Evolutionary conservation across 2,113 vertebrate genomes (phyloP).

Genomic region (Larimichthys polyactis): DNA sequence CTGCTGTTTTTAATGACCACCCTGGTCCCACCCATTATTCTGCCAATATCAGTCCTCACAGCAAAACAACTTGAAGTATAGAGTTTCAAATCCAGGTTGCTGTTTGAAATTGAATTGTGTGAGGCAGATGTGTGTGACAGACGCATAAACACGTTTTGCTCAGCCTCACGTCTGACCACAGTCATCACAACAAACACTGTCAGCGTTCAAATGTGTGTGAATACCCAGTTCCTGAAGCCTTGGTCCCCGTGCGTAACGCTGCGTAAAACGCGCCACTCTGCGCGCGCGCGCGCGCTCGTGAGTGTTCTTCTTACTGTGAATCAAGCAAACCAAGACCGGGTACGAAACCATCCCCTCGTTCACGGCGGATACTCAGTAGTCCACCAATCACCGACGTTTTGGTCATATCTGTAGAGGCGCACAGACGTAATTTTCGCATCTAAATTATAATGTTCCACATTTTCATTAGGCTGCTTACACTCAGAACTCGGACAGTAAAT

Average conservation of each 20-base stretch:
- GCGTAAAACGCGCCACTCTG: constrained; percentile 10
- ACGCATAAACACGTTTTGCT: not conserved
- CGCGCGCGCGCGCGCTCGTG: not conserved
- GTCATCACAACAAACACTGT: not conserved
- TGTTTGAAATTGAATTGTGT: not conserved
- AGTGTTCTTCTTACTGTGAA: not conserved
- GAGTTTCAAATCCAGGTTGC: not conserved
- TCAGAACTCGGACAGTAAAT: no score
- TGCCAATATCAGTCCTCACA: not conserved
- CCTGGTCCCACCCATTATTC: not conserved
- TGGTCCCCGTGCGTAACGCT: constrained; percentile 17
- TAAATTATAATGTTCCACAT: no score
- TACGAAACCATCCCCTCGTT: not conserved
- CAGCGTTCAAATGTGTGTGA: not conserved
- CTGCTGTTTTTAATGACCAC: not conserved
- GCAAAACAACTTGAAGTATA: not conserved
- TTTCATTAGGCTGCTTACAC: not conserved
- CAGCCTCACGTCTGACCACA: not conserved
- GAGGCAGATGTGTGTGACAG: not conserved
- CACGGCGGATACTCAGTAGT: not conserved
- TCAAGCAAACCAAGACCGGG: not conserved
- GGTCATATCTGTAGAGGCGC: not conserved
- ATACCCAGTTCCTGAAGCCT: no score
- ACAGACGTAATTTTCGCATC: not conserved
- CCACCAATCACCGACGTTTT: not conserved